Percentiles rank a stretch among this genome's conserved stretches.
Evolutionary conservation across 2,888 invertebrate species (phyloP).

Genomic region (Leptogaster cylindrica): DNA sequence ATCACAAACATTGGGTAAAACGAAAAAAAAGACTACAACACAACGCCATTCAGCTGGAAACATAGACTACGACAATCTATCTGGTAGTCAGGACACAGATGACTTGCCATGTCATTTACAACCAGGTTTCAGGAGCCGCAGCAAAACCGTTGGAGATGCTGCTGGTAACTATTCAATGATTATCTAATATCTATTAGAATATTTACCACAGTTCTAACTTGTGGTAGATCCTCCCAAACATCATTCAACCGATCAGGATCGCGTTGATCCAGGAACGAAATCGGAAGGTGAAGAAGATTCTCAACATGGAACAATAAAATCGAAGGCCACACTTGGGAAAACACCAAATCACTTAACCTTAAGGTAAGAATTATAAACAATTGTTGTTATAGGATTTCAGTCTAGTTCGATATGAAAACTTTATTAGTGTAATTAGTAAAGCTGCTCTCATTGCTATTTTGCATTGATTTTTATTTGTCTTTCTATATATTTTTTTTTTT

Average conservation of each 20-base stretch:
- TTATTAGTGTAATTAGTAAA: constrained; percentile 2
- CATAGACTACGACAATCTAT: constrained; percentile 82
- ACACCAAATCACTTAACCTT: constrained; percentile 93
- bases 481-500: constrained; percentile 46
- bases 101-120: constrained; percentile 63
- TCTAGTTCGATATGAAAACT: background rate
- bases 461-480: constrained; percentile 19
- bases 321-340: constrained; percentile 75
- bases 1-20: constrained; percentile 83
- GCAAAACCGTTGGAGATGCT: constrained; percentile 90
- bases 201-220: too few relatives aligned
- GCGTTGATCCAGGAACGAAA: constrained; percentile 76
- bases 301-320: constrained; percentile 71
- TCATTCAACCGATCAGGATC: constrained; percentile 64
- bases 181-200: too few relatives aligned
- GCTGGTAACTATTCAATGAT: constrained; percentile 68
- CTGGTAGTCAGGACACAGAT: constrained; percentile 77
- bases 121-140: constrained; percentile 76
- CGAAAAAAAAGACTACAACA: constrained; percentile 76
- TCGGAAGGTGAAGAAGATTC: constrained; percentile 88
- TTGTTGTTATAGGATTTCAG: background rate
- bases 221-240: constrained; percentile 47
- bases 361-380: constrained; percentile 64
- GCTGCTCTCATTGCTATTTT: background rate
- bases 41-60: constrained; percentile 84